These are phyloP conservation scores for Ceratina australensis DNA, from an alignment of 1,140 invertebrate species.

Conservation along the genomic window DNA sequence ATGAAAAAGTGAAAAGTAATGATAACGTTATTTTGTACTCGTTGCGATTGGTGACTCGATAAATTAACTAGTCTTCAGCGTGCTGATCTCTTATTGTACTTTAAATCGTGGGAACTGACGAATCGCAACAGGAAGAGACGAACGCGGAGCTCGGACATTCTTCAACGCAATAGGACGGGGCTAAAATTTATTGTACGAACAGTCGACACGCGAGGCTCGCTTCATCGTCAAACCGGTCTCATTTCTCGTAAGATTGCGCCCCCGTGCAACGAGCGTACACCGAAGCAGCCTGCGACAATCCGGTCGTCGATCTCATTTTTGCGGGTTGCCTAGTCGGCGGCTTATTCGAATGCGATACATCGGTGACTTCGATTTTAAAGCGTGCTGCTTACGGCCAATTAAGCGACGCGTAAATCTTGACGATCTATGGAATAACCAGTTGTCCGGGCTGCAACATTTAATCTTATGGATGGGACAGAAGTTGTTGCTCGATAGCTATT, in stretches of 20 bases:
- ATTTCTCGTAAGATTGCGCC: constrained; percentile 44
- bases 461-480: background rate
- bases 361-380: constrained; percentile 31
- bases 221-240: constrained; percentile 54
- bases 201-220: constrained; percentile 31
- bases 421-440: constrained; percentile 33
- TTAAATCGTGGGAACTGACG: background rate
- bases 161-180: constrained; percentile 12
- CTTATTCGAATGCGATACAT: constrained; percentile 20
- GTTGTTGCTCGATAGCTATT: background rate
- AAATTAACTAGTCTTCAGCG: background rate
- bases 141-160: background rate
- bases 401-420: constrained; percentile 28
- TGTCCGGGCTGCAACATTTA: background rate
- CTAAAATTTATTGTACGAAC: constrained; percentile 32
- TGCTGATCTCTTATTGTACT: background rate
- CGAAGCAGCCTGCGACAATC: background rate
- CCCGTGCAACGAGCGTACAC: background rate
- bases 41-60: background rate
- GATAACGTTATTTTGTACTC: background rate
- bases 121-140: background rate
- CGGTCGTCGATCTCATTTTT: constrained; percentile 18
- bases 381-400: constrained; percentile 23
- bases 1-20: background rate
- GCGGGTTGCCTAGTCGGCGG: background rate